Evolutionary conservation across 2,888 invertebrate species (phyloP).

Genomic region (Chrysina gloriosa): DNA sequence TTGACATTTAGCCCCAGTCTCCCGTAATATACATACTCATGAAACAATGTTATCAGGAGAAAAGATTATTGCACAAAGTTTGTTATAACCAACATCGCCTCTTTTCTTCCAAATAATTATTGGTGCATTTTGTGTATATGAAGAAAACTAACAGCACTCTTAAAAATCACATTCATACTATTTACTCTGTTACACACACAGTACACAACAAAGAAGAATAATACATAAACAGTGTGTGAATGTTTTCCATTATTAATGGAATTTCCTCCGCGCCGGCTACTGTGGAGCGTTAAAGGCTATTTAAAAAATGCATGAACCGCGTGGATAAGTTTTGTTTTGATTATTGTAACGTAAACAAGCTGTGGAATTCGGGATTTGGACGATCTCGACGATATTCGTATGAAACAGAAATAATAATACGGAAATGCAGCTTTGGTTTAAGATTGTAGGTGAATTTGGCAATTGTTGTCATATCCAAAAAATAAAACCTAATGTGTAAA

Average conservation of each 20-base stretch:
- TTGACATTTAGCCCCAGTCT: no score
- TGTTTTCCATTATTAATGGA: constrained; percentile 17
- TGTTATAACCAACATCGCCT: no score
- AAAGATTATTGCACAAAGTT: no score
- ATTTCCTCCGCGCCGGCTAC: constrained; percentile 8
- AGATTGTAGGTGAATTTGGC: no score
- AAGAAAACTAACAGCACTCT: neutral
- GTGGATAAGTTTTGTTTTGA: constrained; percentile 5
- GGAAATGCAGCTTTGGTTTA: no score
- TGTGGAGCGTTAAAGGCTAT: neutral
- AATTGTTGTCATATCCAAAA: no score
- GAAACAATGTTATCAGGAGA: no score
- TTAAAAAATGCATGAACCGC: constrained; percentile 18
- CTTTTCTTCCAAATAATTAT: no score
- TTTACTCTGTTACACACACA: neutral
- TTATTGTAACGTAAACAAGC: neutral
- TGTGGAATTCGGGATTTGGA: neutral
- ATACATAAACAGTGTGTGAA: constrained; percentile 2
- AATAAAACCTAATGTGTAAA: no score
- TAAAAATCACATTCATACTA: neutral
- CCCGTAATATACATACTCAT: no score
- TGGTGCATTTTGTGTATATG: no score
- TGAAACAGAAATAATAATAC: no score
- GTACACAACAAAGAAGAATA: neutral
- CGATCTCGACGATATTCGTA: constrained; percentile 1